Evolutionary conservation across 2,888 invertebrate species (phyloP).

Genomic region (Hymenopus coronatus): DNA sequence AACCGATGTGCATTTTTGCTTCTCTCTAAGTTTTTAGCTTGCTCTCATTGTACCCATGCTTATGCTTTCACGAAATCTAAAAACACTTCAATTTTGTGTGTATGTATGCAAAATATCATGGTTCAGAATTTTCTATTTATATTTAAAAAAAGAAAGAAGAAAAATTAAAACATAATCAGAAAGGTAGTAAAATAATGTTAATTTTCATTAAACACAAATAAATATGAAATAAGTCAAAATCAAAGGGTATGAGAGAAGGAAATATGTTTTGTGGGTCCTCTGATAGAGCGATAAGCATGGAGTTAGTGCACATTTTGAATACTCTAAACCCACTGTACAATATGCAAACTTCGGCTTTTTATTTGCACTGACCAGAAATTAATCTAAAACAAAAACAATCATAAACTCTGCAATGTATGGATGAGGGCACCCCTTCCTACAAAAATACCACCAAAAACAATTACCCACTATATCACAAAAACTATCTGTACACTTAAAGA

Average conservation of each 20-base stretch:
- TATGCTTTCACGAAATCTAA: neutral
- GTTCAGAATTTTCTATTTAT: neutral
- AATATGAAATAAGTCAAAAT: neutral
- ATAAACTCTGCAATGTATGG: conserved; percentile 18
- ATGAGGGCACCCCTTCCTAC: conserved; percentile 19
- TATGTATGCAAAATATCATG: neutral
- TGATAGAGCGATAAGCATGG: neutral
- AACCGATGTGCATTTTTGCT: neutral
- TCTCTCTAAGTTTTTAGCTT: neutral
- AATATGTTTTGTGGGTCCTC: neutral
- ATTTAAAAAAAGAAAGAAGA: neutral
- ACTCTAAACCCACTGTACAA: neutral
- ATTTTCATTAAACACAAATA: neutral
- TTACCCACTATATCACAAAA: conserved; percentile 22
- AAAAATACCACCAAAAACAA: conserved; percentile 18
- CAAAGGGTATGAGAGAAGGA: no score
- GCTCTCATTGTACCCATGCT: neutral
- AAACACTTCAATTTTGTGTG: neutral
- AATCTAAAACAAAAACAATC: conserved; percentile 1
- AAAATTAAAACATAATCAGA: neutral
- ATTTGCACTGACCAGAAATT: conserved; percentile 2
- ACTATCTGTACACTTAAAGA: conserved; percentile 18
- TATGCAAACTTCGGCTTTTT: neutral
- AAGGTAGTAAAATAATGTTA: neutral
- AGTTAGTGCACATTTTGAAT: neutral